Evolutionary conservation across 1,140 invertebrate species (phyloP), one percentile per base, ranked within the genome.

Genomic region (Leptonema lineaticorne): DNA sequence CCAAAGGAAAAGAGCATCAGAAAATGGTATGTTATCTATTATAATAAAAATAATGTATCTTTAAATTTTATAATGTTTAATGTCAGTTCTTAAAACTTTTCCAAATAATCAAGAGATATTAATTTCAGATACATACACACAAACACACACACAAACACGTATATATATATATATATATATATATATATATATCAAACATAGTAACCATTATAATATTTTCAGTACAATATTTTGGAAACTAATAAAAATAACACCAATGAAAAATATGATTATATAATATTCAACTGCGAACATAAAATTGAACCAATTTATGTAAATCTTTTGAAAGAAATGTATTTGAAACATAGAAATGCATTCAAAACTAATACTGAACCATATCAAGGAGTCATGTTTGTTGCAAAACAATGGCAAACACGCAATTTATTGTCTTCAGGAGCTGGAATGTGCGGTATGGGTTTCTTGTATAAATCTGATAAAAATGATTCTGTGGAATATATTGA

Each of bases 231-330:
- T 9, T 56, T 67, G n/a, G 68, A 74, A 24, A 63, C 58, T 9
- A 72, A 76, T 18, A 28, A 68, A 41, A 62, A 75, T 18, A 78
- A 80, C 18, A 73, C 69, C 6, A 81, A 79, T 24, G 70, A 77
- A n/a, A 72, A 74, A 7, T 76, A 69, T 11, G 62, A 69, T 6
- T 53, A 69, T 29, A 28, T 26, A 9, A 63, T 78, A 29, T 78
- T 78, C 20, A 74, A 81, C 66, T 81, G 78, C 67, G 79, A 82
- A 28, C 56, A 57, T 20, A 20, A 18, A 7, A 68, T 53, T 24
- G 66, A 37, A 37, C 24, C 28, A 41, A 68, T 48, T 33, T 57
- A 27, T 45, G 56, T 68, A 8, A 33, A 59, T 53, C 9, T 62
- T 26, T 37, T 65, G 16, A 50, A 63, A 48, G 60, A 48, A 16